Evolutionary conservation across 2,888 invertebrate species (phyloP), one percentile per base, ranked within the genome.

Genomic region (Idaea straminata): DNA sequence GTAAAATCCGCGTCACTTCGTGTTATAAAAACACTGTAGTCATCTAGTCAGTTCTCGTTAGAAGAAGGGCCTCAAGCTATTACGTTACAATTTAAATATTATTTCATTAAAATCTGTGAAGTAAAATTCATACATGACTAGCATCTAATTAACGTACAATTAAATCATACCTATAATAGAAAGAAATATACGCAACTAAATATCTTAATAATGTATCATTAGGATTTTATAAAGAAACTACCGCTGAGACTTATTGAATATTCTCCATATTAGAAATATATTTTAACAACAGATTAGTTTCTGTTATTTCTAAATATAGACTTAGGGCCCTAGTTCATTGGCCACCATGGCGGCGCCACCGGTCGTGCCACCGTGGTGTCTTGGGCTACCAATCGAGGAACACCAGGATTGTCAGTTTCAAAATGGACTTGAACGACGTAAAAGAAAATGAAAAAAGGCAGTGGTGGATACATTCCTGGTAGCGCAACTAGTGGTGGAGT

Each of bases 111-210:
- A 86, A 86, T 84, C 83, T 84, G 85, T 85, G 80, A 84, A 84
- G 83, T 87, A 85, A 80, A 86, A 85, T 87, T 86, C 83, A 89
- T 34, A 16, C 87, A 88, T 92, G 91, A 92, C 91, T 92, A 92
- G 91, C 85, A 89, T 90, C 88, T 90, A 91, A 86, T 84, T 84
- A 83, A 79, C 77, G 75, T 74, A 68, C 75, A 77, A 74, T 47
- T 47, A 47, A 47, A 47, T 47, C 13, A 47, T 47, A 47, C 10
- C 47, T 47, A 47, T 47, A 5, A 10, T 47, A 6, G 47, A 47
- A 47, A 47, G 5, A 47, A 47, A 47, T 47, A 47, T 47, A 47
- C 13, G 7, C 47, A 47, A 47, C 47, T 47, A 47, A 47, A 47
- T 47, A 25, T 25, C 25, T 25, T 25, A 25, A 25, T 47, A 47